These are phyloP conservation scores for Pteria penguin DNA, from an alignment of 2,888 invertebrate genomes.

Conservation along the genomic window DNA sequence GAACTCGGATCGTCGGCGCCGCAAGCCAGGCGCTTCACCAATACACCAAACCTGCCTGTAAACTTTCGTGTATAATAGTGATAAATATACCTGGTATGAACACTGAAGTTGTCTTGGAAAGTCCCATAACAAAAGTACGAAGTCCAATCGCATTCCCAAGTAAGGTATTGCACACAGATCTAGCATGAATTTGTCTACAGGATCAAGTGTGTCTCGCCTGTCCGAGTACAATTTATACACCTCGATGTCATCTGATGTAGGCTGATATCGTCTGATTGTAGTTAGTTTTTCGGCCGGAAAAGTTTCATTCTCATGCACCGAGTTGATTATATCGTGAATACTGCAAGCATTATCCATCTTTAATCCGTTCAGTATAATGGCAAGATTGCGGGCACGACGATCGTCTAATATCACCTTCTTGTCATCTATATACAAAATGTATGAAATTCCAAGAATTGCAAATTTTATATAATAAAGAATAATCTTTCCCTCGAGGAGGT, in stretches of 20 bases:
- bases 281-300: constrained; percentile 66
- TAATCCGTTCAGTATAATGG: constrained; percentile 66
- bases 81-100: constrained; percentile 50
- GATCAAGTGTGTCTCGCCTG: constrained; percentile 56
- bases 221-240: constrained; percentile 64
- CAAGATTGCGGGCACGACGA: constrained; percentile 67
- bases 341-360: constrained; percentile 54
- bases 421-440: too few relatives aligned
- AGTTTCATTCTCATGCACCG: constrained; percentile 56
- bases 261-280: constrained; percentile 69
- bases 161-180: constrained; percentile 66
- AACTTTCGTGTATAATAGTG: too few relatives aligned
- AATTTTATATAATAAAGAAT: too few relatives aligned
- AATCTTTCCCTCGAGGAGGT: too few relatives aligned
- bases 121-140: constrained; percentile 65
- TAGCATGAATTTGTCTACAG: constrained; percentile 69
- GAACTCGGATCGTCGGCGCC: too few relatives aligned
- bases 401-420: constrained; percentile 59
- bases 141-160: constrained; percentile 64
- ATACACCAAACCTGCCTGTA: too few relatives aligned
- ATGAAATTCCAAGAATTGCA: too few relatives aligned
- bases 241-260: constrained; percentile 67
- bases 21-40: too few relatives aligned
- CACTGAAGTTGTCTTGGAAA: constrained; percentile 62
- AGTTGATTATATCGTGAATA: constrained; percentile 58